Evolutionary conservation across 2,113 vertebrate genomes (phyloP).

Genomic region (Leucosticte australis): DNA sequence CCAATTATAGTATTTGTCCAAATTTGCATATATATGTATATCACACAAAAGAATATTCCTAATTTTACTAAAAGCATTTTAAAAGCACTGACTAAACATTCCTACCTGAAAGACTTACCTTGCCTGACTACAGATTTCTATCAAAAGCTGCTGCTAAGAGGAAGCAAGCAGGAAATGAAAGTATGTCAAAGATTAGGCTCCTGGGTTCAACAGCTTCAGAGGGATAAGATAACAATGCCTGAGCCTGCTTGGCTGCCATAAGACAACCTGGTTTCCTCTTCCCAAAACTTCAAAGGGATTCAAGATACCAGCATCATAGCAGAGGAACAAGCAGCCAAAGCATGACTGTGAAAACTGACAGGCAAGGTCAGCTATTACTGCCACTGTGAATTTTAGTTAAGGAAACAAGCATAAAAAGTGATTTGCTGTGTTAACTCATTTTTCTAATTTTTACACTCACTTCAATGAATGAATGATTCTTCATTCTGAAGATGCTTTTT

Average conservation of each 20-base stretch:
- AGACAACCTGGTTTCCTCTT: background rate
- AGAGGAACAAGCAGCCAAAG: background rate
- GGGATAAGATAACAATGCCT: background rate
- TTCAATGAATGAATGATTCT: background rate
- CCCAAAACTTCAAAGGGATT: background rate
- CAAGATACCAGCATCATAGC: background rate
- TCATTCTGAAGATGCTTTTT: background rate
- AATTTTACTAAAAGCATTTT: background rate
- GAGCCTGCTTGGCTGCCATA: background rate
- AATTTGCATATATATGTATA: background rate
- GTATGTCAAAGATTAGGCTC: background rate
- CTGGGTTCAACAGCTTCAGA: background rate
- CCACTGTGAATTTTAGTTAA: background rate
- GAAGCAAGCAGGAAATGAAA: conserved; percentile 1
- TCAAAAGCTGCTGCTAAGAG: background rate
- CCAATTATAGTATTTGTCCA: background rate
- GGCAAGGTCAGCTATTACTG: background rate
- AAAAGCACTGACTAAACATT: background rate
- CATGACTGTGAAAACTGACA: background rate
- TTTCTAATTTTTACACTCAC: background rate
- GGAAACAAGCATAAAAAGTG: background rate
- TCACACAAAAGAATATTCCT: background rate
- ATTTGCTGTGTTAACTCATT: background rate
- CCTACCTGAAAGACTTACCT: background rate
- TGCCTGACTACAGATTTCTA: background rate